Percentiles rank a stretch among this genome's conserved stretches.
Evolutionary conservation across 2,888 invertebrate genomes (phyloP).

Genomic region (Idaea biselata): DNA sequence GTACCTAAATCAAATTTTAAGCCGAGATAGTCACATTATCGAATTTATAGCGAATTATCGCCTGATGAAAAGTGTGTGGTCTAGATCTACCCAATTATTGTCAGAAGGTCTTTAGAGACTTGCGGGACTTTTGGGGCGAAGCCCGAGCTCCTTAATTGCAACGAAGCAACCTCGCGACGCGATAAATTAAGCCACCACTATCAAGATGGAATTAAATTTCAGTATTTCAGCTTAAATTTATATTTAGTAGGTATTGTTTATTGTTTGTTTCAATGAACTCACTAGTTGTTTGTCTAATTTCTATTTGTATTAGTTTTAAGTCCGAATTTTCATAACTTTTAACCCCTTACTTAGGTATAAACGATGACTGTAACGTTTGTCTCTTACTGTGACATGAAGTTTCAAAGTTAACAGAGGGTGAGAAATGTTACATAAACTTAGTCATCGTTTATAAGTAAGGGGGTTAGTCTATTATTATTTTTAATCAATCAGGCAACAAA

Average conservation of each 20-base stretch:
- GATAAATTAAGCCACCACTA: constrained; percentile 30
- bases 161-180: constrained; percentile 23
- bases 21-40: background rate
- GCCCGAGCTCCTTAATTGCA: constrained; percentile 34
- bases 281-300: background rate
- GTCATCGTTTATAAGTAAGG: too few species aligned
- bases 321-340: background rate
- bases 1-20: too few species aligned
- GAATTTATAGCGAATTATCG: constrained; percentile 1
- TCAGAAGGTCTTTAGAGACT: constrained; percentile 28
- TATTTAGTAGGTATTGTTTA: constrained; percentile 9
- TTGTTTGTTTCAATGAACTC: background rate
- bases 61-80: background rate
- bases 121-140: constrained; percentile 23
- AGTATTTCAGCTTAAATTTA: constrained; percentile 14
- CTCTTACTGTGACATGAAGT: too few species aligned
- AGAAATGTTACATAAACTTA: too few species aligned
- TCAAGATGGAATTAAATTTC: constrained; percentile 37
- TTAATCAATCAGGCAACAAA: too few species aligned
- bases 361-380: too few species aligned
- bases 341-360: too few species aligned
- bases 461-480: too few species aligned
- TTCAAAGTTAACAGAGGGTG: too few species aligned
- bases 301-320: background rate
- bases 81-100: constrained; percentile 35